Base-by-base conservation (phyloP, 2,113 vertebrate genomes). In the Cranoglanis bouderius region DNA sequence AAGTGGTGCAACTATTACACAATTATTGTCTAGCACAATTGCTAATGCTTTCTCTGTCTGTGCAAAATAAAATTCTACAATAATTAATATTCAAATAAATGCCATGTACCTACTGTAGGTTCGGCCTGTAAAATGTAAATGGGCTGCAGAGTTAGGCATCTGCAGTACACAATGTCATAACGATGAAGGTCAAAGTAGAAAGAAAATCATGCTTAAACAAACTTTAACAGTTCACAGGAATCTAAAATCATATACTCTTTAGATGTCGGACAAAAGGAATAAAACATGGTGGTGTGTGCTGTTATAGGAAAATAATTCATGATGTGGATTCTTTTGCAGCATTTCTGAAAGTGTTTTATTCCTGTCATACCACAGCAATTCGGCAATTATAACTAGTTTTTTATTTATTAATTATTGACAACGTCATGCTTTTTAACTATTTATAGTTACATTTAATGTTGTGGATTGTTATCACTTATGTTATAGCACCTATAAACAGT, bases 151-250 rank as follows among this genome's bases (percentile, higher is more conserved):
- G 16, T 74, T 43, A 57, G 51, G 35, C 21, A 40, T 75, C 40
- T 59, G 85, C 70, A 75, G 51, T 53, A 55, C 26, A 77, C 35
- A 77, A 13, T 21, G 35, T 77, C 72, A 9, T 70, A 24, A 49
- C 61, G 70, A 16, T 10, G 38, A 85, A 85, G 61, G 61, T 85
- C 82, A 84, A 84, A 51, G 82, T 38, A 51, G 40, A 46, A 59
- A 59, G 13, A 82, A 46, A 29, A 29, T 14, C 74, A 29, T 29
- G 43, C 40, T 43, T 75, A 29, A 24, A 49, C 21, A 75, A 43
- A 75, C 38, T 24, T 43, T 6, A 75, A 75, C 38, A 43, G 40
- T 26, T 77, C 21, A 13, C 24, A 46, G 40, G 7, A 43, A 74
- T 43, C 19, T 74, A 74, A 74, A 43, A 24, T 10, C 38, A 19